Evolutionary conservation across 2,888 invertebrate genomes (phyloP).

Genomic region (Andrena bucephala): DNA sequence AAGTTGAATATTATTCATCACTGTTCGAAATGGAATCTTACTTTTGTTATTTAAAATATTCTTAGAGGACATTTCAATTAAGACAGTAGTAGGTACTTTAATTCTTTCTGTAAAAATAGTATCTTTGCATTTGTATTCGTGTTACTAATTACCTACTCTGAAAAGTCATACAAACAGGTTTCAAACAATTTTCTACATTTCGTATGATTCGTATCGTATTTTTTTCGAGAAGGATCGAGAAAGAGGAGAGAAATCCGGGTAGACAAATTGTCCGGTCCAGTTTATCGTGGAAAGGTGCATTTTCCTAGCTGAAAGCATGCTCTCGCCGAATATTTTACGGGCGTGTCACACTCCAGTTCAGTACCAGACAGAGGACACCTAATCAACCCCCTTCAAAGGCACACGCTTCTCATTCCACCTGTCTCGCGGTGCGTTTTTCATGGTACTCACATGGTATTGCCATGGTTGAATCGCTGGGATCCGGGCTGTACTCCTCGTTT

Average conservation of each 20-base stretch:
- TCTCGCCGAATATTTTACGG: conserved; percentile 60
- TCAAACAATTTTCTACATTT: no score
- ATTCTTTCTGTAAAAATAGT: no score
- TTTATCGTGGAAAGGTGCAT: conserved; percentile 39
- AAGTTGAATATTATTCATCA: no score
- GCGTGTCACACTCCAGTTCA: conserved; percentile 46
- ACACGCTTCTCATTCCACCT: conserved; percentile 46
- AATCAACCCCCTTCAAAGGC: conserved; percentile 65
- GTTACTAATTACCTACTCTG: no score
- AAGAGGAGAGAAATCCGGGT: conserved; percentile 8
- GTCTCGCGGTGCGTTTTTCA: conserved; percentile 42
- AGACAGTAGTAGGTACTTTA: no score
- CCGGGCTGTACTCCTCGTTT: conserved; percentile 93
- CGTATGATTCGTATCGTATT: no score
- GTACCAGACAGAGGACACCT: conserved; percentile 61
- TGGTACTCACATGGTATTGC: conserved; percentile 96
- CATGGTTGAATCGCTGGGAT: conserved; percentile 95
- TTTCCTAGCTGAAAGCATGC: conserved; percentile 46
- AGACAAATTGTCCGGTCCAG: conserved; percentile 55
- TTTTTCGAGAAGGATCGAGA: not conserved
- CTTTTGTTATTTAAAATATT: no score
- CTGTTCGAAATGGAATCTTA: no score
- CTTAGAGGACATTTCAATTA: no score
- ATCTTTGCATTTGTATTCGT: no score
- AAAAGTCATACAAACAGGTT: no score